A percentile compares a stretch with the other conserved stretches of the same genome.
Conservation (phyloP, 2,797 vertebrate species). For the Myripristis murdjan region DNA sequence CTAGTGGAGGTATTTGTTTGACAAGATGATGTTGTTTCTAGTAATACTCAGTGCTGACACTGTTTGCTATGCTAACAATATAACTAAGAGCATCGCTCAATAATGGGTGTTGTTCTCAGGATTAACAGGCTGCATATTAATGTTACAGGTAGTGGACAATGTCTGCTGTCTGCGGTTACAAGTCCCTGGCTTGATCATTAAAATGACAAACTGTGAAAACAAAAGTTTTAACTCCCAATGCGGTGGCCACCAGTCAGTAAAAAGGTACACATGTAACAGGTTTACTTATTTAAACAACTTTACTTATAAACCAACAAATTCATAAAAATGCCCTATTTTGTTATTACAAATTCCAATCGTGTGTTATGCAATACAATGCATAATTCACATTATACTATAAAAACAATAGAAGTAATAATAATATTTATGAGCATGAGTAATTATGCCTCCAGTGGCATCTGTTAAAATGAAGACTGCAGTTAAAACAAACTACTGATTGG, state of each 20-base stretch:
- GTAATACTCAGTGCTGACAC: slow-evolving; percentile 42
- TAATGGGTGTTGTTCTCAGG: slow-evolving; percentile 38
- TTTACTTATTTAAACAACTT: background rate
- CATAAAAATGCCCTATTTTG: background rate
- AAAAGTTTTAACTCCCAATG: slow-evolving; percentile 33
- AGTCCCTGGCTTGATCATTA: background rate
- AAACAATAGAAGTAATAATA: background rate
- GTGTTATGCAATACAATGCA: background rate
- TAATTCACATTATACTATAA: background rate
- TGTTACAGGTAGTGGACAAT: slow-evolving; percentile 48
- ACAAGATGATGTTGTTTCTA: slow-evolving; percentile 44
- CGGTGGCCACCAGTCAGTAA: slow-evolving; percentile 9
- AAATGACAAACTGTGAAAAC: slow-evolving; percentile 10
- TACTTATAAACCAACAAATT: background rate
- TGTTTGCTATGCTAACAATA: slow-evolving; percentile 51
- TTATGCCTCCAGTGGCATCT: background rate
- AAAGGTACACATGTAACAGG: slow-evolving; percentile 14
- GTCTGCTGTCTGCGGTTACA: slow-evolving; percentile 39
- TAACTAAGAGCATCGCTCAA: slow-evolving; percentile 39
- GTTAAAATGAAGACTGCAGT: background rate
- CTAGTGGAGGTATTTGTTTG: slow-evolving; percentile 27
- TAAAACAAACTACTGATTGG: background rate
- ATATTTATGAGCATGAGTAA: background rate
- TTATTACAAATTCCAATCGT: no score
- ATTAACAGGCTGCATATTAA: slow-evolving; percentile 55